Conservation (phyloP, 2,113 vertebrate species). For the Notiomystis cincta region DNA sequence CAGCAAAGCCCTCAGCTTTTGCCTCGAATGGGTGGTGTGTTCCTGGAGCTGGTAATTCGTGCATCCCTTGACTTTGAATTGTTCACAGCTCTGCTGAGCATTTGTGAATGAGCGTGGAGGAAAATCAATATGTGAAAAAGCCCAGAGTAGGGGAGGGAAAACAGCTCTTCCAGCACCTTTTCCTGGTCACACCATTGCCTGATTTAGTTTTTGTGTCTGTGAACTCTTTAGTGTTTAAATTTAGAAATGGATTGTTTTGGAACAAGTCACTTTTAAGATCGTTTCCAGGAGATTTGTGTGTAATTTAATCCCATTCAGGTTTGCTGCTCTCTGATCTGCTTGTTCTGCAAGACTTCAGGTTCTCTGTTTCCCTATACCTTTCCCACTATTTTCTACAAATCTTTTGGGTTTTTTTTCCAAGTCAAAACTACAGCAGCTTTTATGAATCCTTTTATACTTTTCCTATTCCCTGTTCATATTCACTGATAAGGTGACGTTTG, state of each 20-base stretch:
- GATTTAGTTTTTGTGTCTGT: background rate
- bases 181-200: background rate
- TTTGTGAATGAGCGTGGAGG: conserved; percentile 9
- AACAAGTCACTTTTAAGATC: conserved; percentile 11
- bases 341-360: background rate
- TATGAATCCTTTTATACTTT: background rate
- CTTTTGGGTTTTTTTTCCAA: fast-evolving
- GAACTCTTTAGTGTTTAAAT: conserved; percentile 29
- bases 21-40: background rate
- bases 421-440: background rate
- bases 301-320: conserved; percentile 1
- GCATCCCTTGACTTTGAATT: conserved; percentile 19
- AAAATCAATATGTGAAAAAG: conserved; percentile 38
- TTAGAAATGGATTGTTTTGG: conserved; percentile 22
- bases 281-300: conserved; percentile 27
- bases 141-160: background rate
- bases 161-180: background rate
- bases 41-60: conserved; percentile 11
- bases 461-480: background rate
- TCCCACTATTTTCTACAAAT: background rate
- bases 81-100: conserved; percentile 12
- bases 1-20: conserved; percentile 38
- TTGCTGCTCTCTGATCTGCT: background rate
- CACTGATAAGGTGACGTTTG: background rate
- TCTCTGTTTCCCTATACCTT: background rate